phyloP scores from a whole-genome alignment of 2,888 invertebrate genomes.

The Ganaspis brasiliensis region DNA sequence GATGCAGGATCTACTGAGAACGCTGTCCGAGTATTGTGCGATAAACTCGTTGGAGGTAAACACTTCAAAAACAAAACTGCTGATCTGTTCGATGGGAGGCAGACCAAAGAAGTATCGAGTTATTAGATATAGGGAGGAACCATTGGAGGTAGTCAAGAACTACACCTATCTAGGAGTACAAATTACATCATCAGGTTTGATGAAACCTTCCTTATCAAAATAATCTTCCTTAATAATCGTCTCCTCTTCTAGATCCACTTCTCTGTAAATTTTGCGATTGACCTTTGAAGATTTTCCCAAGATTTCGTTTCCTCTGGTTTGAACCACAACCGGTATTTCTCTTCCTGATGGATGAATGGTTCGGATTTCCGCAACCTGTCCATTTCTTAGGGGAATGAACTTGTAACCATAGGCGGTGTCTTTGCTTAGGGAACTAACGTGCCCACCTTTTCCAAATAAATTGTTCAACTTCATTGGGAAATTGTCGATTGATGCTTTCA shows the following conservation, averaged over 20 bases:
- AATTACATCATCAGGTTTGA: not conserved
- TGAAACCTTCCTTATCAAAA: not conserved
- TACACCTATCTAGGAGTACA: constrained; percentile 40
- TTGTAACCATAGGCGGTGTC: not conserved
- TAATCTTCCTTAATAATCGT: not conserved
- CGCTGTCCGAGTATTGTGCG: too few species aligned
- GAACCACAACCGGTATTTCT: not conserved
- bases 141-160: constrained; percentile 34
- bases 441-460: not conserved
- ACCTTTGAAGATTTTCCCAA: too few species aligned
- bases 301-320: too few species aligned
- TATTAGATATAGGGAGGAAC: not conserved
- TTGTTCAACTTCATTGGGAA: not conserved
- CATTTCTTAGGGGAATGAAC: not conserved
- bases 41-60: constrained; percentile 7
- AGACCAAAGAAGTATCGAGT: too few species aligned
- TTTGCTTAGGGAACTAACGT: not conserved
- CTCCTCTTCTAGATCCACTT: not conserved
- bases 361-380: not conserved
- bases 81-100: not conserved
- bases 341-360: not conserved
- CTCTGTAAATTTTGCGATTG: not conserved
- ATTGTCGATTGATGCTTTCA: too few species aligned
- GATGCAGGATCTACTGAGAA: too few species aligned
- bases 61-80: too few species aligned